Conservation (phyloP, 2,888 invertebrate genomes). For the Mythimna ferrago region DNA sequence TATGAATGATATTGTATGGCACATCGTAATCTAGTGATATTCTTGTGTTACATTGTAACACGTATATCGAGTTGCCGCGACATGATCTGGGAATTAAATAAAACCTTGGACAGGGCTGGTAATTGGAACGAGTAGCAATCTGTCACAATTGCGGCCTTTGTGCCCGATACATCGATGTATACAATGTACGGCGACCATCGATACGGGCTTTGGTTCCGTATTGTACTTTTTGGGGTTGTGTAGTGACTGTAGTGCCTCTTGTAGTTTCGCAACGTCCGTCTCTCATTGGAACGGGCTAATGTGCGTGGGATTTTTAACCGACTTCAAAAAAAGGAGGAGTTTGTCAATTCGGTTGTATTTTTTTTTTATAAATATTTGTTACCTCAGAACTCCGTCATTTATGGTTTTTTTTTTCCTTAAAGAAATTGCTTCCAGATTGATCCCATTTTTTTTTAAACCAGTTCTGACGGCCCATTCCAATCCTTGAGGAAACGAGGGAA, state of each 20-base stretch:
- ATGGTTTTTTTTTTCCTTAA: too few species aligned
- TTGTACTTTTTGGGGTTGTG: slow-evolving; percentile 20
- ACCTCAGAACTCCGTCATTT: too few species aligned
- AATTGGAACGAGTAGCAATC: slow-evolving; percentile 58
- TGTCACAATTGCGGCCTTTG: slow-evolving; percentile 59
- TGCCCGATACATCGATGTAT: slow-evolving; percentile 34
- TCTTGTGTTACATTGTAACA: slow-evolving; percentile 47
- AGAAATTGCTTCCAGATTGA: too few species aligned
- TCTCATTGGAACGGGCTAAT: neutral
- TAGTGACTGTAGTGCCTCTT: neutral
- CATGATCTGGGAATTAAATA: slow-evolving; percentile 55
- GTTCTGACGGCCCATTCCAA: too few species aligned
- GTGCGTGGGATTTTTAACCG: neutral
- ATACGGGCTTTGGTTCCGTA: slow-evolving; percentile 50
- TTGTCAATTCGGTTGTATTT: too few species aligned
- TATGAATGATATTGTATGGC: slow-evolving; percentile 36
- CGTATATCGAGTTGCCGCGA: slow-evolving; percentile 50
- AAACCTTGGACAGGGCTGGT: slow-evolving; percentile 52
- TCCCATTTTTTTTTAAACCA: too few species aligned
- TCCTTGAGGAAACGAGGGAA: too few species aligned
- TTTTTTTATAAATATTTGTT: too few species aligned
- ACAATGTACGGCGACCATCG: slow-evolving; percentile 35
- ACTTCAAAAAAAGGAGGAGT: too few species aligned
- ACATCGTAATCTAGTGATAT: slow-evolving; percentile 30
- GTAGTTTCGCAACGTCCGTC: neutral